Evolutionary conservation across 2,113 vertebrate genomes (phyloP), one percentile per base, ranked within the genome.

Genomic region (Eurystomus gularis): DNA sequence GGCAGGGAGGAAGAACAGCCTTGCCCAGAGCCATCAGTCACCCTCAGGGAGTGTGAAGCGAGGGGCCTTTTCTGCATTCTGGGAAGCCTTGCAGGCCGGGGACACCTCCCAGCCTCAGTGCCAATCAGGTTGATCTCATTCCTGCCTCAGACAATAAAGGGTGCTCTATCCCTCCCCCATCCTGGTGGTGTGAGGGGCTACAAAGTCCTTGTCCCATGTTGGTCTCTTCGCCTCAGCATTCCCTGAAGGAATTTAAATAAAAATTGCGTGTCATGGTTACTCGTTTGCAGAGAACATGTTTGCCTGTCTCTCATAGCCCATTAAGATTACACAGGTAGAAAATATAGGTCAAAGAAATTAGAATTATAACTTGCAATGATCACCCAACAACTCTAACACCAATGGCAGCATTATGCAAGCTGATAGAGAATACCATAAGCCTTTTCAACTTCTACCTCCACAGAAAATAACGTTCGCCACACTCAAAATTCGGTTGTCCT

Each of bases 361-460:
- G 93, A 98, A 76, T 69, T 97, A 42, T 6, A 14, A n/a, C 84
- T 93, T 71, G 73, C 8, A 1, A 29, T 81, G 31, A 69, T 97
- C 6, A 20, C 94, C 20, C 92, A 84, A 51, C 73, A 96, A 7
- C 77, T 98, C 93, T 96, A 95, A 42, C 69, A 42, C 88, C 95
- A 86, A 86, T 48, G 24, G 39, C 58, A 75, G 51, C n/a, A 2
- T 83, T 94, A n/a, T 94, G 95, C 37, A 90, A 70, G 19, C 85
- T 97, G 73, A 95, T 97, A 82, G 94, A 97, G 72, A 96, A 71
- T 2, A 77, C 75, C 9, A 39, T 49, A 37, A 97, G 95, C 46
- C 69, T 96, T 55, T 97, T 97, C 72, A 97, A 93, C 85, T 97
- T 82, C 90, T 97, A 5, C 40, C 88, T 95, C 18, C 86, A 92